phyloP scores from a whole-genome alignment of 1,140 invertebrate genomes.

The Drosophila mayri region DNA sequence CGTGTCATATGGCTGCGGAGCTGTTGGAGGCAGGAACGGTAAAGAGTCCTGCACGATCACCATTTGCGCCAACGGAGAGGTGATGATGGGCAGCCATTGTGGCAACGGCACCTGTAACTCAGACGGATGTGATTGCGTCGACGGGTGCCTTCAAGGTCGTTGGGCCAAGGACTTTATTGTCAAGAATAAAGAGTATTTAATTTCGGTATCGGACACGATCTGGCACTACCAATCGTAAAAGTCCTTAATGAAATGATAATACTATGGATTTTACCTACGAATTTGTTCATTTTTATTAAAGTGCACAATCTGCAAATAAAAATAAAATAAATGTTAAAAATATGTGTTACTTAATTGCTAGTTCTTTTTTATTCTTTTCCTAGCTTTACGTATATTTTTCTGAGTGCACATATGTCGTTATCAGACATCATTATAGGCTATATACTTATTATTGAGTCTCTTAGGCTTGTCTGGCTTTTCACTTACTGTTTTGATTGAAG shows the following conservation, averaged over 20 bases:
- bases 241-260: not conserved
- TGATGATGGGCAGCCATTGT: conserved; percentile 20
- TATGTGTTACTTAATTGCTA: not conserved
- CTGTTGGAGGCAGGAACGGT: not conserved
- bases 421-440: too few species aligned
- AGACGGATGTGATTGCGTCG: conserved; percentile 5
- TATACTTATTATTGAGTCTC: too few species aligned
- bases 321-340: not conserved
- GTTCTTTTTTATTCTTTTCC: too few species aligned
- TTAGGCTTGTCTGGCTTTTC: too few species aligned
- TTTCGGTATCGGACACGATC: not conserved
- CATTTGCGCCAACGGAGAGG: conserved; percentile 25
- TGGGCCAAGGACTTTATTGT: conserved; percentile 1
- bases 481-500: too few species aligned
- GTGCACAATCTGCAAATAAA: not conserved
- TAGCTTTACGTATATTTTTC: too few species aligned
- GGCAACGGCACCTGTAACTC: conserved; percentile 16
- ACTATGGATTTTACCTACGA: not conserved
- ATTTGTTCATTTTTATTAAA: not conserved
- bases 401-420: too few species aligned
- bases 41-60: not conserved
- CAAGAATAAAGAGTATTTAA: not conserved
- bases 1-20: not conserved
- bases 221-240: conserved; percentile 1
- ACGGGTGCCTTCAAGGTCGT: conserved; percentile 10